These are phyloP conservation scores for Monomorium pharaonis DNA, from an alignment of 1,140 invertebrate species.

Conservation along the genomic window DNA sequence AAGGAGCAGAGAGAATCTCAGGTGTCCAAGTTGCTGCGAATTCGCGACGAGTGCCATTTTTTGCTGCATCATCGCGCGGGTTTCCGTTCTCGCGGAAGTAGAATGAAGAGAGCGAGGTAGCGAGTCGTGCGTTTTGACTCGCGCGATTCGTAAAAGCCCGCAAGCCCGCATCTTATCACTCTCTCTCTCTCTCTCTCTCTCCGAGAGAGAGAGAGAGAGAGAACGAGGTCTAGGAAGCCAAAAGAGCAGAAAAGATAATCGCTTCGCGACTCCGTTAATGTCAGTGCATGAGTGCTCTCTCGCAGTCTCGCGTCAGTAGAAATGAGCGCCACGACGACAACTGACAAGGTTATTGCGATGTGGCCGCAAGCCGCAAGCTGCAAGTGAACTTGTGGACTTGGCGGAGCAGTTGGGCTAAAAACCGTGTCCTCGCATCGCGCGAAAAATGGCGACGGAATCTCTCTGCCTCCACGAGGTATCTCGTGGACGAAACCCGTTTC, in stretches of 20 bases:
- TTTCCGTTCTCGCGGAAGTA: neutral
- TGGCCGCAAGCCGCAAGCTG: too few species aligned
- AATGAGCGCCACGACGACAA: neutral
- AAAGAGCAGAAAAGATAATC: too few species aligned
- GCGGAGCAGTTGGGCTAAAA: too few species aligned
- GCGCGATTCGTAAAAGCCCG: neutral
- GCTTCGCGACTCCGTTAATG: neutral
- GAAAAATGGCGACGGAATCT: conserved; percentile 36
- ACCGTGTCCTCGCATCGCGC: neutral
- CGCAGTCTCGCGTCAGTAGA: neutral
- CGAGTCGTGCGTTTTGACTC: neutral
- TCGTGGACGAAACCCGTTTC: neutral
- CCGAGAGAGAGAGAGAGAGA: too few species aligned
- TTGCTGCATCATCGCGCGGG: neutral
- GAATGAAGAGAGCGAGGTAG: neutral
- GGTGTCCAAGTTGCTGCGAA: neutral
- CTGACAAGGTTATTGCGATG: neutral
- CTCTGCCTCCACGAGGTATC: neutral
- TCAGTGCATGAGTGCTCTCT: neutral
- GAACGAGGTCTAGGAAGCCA: neutral
- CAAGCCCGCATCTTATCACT: neutral
- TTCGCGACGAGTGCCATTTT: neutral
- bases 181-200: too few species aligned
- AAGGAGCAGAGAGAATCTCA: too few species aligned
- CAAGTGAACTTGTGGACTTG: too few species aligned